Evolutionary conservation across 2,888 invertebrate species (phyloP).

Genomic region (Cryptocephalus moraei): DNA sequence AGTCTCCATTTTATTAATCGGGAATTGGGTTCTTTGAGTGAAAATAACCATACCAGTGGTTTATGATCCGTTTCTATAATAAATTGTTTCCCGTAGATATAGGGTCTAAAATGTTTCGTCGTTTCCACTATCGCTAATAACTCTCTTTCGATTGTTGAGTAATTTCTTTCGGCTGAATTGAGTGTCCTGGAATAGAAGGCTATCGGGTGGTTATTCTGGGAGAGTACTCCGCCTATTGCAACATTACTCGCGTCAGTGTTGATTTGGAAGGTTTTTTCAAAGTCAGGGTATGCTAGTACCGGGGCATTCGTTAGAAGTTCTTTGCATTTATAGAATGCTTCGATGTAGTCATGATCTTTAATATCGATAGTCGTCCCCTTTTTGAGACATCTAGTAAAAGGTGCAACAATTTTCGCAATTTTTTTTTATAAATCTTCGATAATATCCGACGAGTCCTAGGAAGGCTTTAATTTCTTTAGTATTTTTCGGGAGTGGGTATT

Average conservation of each 20-base stretch:
- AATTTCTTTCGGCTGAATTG: conserved; percentile 19
- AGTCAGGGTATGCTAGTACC: conserved; percentile 6
- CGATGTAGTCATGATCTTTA: not conserved
- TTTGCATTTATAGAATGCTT: not conserved
- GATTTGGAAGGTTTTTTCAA: conserved; percentile 14
- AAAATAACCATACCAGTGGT: too few relatives aligned
- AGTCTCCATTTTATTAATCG: too few relatives aligned
- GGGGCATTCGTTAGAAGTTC: too few relatives aligned
- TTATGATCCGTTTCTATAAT: too few relatives aligned
- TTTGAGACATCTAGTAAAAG: conserved; percentile 22
- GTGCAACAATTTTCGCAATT: conserved; percentile 25
- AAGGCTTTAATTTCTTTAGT: conserved; percentile 24
- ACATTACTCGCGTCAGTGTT: conserved; percentile 15
- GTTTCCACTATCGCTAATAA: conserved; percentile 20
- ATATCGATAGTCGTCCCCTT: conserved; percentile 4
- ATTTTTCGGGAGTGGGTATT: conserved; percentile 26
- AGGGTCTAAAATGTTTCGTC: not conserved
- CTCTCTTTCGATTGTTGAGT: conserved; percentile 21
- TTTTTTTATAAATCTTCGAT: conserved; percentile 24
- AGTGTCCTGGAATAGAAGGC: conserved; percentile 21
- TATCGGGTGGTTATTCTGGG: not conserved
- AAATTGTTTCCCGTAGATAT: too few relatives aligned
- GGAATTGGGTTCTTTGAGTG: too few relatives aligned
- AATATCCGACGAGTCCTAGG: too few relatives aligned
- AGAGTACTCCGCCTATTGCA: conserved; percentile 23